phyloP scores from a whole-genome alignment of 2,113 vertebrate genomes.

The Spea bombifrons region DNA sequence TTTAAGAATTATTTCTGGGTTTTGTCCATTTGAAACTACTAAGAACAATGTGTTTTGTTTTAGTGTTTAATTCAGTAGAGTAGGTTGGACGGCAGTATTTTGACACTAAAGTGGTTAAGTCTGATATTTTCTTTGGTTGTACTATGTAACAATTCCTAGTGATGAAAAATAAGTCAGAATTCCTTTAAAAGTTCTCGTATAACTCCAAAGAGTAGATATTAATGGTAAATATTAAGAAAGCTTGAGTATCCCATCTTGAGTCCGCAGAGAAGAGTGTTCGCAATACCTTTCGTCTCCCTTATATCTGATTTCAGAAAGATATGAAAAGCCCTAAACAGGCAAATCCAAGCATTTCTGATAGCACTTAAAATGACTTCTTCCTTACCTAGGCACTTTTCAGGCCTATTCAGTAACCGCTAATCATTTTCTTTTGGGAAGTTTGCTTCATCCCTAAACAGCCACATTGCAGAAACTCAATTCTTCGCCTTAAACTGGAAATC shows the following conservation, averaged over 20 bases:
- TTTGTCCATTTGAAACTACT: too few relatives aligned
- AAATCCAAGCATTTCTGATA: constrained; percentile 18
- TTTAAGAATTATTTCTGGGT: too few relatives aligned
- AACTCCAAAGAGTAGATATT: too few relatives aligned
- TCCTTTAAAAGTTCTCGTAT: too few relatives aligned
- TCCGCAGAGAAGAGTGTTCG: neutral
- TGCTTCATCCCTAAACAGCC: constrained; percentile 43
- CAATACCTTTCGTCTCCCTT: constrained; percentile 9
- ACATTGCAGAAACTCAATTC: constrained; percentile 44
- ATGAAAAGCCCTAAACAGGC: constrained; percentile 37
- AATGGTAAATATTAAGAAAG: too few relatives aligned
- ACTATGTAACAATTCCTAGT: too few relatives aligned
- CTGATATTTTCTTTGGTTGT: too few relatives aligned
- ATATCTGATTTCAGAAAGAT: constrained; percentile 43
- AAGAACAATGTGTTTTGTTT: too few relatives aligned
- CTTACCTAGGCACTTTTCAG: constrained; percentile 42
- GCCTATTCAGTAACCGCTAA: constrained; percentile 38
- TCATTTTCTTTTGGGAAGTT: constrained; percentile 43
- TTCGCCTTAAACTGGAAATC: constrained; percentile 23
- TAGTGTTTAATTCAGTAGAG: too few relatives aligned
- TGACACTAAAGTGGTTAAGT: too few relatives aligned
- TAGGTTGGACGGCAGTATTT: too few relatives aligned
- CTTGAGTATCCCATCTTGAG: neutral
- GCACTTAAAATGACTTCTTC: neutral
- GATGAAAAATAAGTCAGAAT: too few relatives aligned